Conservation (phyloP, 2,113 vertebrate species). For the Mustela lutreola region DNA sequence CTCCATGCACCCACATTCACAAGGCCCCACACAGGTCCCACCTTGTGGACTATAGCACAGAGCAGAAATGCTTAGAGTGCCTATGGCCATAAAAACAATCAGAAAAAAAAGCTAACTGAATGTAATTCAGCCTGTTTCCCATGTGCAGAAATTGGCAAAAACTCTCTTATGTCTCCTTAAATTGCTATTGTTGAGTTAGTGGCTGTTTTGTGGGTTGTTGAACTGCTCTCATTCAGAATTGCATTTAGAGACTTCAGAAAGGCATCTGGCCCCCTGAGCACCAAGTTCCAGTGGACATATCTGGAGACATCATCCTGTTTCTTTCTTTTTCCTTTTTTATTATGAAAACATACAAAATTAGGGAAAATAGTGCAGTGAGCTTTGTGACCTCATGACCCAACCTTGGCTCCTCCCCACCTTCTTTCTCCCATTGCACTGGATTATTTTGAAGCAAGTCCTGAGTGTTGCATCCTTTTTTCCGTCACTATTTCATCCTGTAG, state of each 20-base stretch:
- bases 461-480: not conserved
- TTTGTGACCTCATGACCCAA: not conserved
- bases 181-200: constrained; percentile 61
- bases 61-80: constrained; percentile 56
- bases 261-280: not conserved
- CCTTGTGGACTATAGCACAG: constrained; percentile 60
- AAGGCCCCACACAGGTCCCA: not conserved
- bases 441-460: not conserved
- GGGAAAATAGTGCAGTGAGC: not conserved
- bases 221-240: constrained; percentile 69
- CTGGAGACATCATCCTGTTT: not conserved
- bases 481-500: not conserved
- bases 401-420: not conserved
- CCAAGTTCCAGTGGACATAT: not conserved
- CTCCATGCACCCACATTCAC: constrained; percentile 7
- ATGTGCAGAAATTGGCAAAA: constrained; percentile 63
- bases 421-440: not conserved
- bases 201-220: constrained; percentile 58
- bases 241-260: constrained; percentile 34
- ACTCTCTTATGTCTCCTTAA: constrained; percentile 3
- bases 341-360: not conserved
- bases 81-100: constrained; percentile 71
- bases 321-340: not conserved
- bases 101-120: constrained; percentile 74
- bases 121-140: constrained; percentile 42